Evolutionary conservation across 2,113 vertebrate species (phyloP).

Genomic region (Callorhinus ursinus): DNA sequence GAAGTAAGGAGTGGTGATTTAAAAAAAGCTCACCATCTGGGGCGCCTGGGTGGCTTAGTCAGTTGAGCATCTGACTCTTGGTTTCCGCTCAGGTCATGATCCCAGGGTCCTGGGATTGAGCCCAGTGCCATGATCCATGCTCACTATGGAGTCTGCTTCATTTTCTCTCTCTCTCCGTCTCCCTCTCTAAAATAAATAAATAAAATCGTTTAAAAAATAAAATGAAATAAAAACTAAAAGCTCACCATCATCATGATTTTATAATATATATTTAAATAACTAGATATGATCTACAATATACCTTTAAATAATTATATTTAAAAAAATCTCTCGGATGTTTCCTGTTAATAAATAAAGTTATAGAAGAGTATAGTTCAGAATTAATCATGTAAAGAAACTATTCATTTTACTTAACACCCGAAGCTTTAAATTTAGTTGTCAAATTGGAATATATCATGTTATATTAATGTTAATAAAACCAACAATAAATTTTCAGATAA

Average conservation of each 20-base stretch:
- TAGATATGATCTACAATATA: not conserved
- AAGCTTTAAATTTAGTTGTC: slow-evolving; percentile 8
- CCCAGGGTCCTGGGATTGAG: not conserved
- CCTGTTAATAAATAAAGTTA: not conserved
- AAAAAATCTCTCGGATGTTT: not conserved
- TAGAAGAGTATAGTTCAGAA: slow-evolving; percentile 16
- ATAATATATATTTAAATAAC: not conserved
- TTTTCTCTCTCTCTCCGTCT: not conserved
- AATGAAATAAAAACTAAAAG: not conserved
- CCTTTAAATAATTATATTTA: not conserved
- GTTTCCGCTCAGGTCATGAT: not conserved
- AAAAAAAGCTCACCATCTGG: not conserved
- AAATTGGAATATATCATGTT: not conserved
- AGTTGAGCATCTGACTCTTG: not conserved
- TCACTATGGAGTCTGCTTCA: not conserved
- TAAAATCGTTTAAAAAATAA: not conserved
- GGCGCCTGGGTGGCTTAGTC: not conserved
- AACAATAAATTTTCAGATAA: not conserved
- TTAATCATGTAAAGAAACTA: slow-evolving; percentile 2
- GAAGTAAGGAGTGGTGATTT: not conserved
- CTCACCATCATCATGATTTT: not conserved
- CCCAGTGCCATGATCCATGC: not conserved
- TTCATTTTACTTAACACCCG: not conserved
- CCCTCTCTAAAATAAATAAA: not conserved
- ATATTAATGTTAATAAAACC: slow-evolving; percentile 12